phyloP scores from a whole-genome alignment of 35 echinoderm and acorn worm genomes.

The Diadema setosum region DNA sequence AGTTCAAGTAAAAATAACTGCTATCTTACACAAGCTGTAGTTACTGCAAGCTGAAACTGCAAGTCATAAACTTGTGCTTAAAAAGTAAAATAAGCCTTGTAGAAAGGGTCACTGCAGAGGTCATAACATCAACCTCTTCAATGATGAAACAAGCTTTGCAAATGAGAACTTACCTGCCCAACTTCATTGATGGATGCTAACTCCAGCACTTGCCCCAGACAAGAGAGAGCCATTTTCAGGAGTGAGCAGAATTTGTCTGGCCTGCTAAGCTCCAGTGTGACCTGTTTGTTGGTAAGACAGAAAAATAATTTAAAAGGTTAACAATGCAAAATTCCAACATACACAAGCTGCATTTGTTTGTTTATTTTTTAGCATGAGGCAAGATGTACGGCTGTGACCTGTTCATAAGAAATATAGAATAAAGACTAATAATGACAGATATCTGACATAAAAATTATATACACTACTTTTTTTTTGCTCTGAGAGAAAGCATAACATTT shows the following conservation, averaged over 20 bases:
- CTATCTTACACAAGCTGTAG: no score
- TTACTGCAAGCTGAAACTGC: no score
- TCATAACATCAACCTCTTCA: neutral
- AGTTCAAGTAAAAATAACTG: no score
- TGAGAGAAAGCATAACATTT: no score
- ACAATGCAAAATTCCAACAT: neutral
- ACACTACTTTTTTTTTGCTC: no score
- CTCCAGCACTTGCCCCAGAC: slow-evolving; percentile 75
- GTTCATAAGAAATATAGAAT: no score
- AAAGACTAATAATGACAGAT: no score
- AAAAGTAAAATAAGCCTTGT: neutral
- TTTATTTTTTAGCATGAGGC: neutral
- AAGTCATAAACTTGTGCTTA: no score
- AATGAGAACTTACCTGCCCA: slow-evolving; percentile 85
- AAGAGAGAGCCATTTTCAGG: slow-evolving; percentile 71
- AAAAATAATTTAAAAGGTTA: neutral
- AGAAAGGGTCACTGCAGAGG: neutral
- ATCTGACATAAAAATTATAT: no score
- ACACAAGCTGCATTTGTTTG: neutral
- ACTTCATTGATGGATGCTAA: slow-evolving; percentile 77
- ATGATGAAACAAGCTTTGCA: no score
- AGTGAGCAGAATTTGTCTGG: slow-evolving; percentile 76
- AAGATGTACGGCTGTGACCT: no score
- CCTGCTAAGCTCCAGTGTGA: slow-evolving; percentile 70
- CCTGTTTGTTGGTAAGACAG: neutral